Evolutionary conservation across 1,140 invertebrate genomes (phyloP), one percentile per base, ranked within the genome.

Genomic region (Philopotamus ludificatus): DNA sequence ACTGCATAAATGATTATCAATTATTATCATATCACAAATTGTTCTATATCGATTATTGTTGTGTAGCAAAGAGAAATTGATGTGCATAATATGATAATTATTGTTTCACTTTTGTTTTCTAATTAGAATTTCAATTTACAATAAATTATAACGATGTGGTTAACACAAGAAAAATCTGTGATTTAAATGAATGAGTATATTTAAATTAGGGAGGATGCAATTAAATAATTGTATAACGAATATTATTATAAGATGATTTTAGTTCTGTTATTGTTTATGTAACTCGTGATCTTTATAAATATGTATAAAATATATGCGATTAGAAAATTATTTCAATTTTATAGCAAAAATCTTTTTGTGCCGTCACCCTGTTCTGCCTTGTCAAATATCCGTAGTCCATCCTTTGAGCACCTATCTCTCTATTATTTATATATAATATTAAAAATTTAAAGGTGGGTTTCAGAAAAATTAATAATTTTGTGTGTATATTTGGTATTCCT

Each of bases 171-270:
- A 54, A 21, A 50, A 70, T 65, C 68, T 67, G 68, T 67, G 68
- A 70, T 70, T 66, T 66, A 53, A 66, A 61, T 44, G 50, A 65
- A 66, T 70, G 62, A 61, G n/a, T n/a, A n/a, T n/a, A n/a, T n/a
- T n/a, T n/a, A n/a, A n/a, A n/a, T 70, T 64, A 70, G 68, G 68
- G 68, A 57, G 64, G 54, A 70, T 70, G 68, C 68, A 70, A 70
- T 70, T 66, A 53, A 47, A 67, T 57, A 28, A 65, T 54, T 65
- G 44, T 65, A 60, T 54, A 63, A 63, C 62, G 57, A 62, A 60
- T 28, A 51, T 42, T 44, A 60, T 16, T 63, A 9, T 49, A 34
- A 28, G 26, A n/a, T n/a, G n/a, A 58, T 45, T 58, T 57, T 47
- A 39, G 39, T 63, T 60, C 42, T 61, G 64, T 65, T 62, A 69